Conservation (phyloP, 2,888 invertebrate genomes). For the Ornithoptera priamus region DNA sequence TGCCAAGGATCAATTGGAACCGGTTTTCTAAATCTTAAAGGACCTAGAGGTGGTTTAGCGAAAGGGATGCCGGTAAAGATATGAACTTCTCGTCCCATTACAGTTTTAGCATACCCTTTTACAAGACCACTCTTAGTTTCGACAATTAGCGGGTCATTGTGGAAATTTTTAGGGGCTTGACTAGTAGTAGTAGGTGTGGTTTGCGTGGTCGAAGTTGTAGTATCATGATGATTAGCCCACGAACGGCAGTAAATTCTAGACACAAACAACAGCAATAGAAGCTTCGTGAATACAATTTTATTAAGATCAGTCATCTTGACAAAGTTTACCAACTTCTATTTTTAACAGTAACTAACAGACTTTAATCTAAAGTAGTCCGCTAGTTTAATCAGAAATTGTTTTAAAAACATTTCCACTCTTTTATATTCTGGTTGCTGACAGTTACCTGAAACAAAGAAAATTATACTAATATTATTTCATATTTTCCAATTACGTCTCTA, state of each 20-base stretch:
- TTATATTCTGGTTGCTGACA: conserved; percentile 30
- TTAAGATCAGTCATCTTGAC: conserved; percentile 63
- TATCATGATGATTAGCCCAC: conserved; percentile 77
- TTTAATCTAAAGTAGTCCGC: conserved; percentile 70
- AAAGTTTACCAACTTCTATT: conserved; percentile 31
- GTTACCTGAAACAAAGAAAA: conserved; percentile 60
- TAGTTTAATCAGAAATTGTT: conserved; percentile 66
- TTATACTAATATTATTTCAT: not conserved
- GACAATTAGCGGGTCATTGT: conserved; percentile 88
- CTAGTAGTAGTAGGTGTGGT: conserved; percentile 74
- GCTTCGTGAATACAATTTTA: conserved; percentile 69
- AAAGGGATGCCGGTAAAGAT: conserved; percentile 94
- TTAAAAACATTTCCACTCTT: conserved; percentile 69
- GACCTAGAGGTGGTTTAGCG: conserved; percentile 93
- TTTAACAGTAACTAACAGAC: conserved; percentile 54
- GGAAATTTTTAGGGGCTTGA: conserved; percentile 70
- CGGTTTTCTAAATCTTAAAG: conserved; percentile 91
- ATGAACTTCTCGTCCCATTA: conserved; percentile 91
- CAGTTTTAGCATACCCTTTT: conserved; percentile 88
- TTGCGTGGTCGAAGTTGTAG: conserved; percentile 74
- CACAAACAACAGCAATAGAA: conserved; percentile 60
- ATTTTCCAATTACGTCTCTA: too few species aligned
- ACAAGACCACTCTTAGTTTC: conserved; percentile 91
- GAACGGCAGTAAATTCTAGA: conserved; percentile 63
- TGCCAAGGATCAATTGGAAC: conserved; percentile 93